Evolutionary conservation across 2,888 invertebrate genomes (phyloP).

Genomic region (Melolontha melolontha): DNA sequence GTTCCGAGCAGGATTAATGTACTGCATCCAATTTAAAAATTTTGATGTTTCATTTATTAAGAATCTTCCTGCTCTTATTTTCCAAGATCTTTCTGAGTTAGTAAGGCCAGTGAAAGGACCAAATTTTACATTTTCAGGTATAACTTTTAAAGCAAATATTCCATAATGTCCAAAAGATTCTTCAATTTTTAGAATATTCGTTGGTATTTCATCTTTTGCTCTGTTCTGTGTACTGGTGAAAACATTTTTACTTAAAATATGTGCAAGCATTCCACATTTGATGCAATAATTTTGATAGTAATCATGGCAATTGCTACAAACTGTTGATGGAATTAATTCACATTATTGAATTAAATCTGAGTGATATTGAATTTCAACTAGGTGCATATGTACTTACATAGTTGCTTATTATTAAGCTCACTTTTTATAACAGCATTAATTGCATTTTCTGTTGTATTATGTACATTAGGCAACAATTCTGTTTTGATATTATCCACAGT

Average conservation of each 20-base stretch:
- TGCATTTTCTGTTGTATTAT: too few species aligned
- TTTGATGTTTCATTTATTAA: constrained; percentile 66
- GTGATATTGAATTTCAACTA: too few species aligned
- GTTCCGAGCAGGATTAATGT: constrained; percentile 68
- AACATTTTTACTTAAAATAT: constrained; percentile 1
- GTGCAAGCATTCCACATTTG: constrained; percentile 12
- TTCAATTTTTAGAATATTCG: constrained; percentile 46
- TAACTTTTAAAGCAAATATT: constrained; percentile 48
- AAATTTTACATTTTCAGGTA: constrained; percentile 50
- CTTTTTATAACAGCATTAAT: too few species aligned
- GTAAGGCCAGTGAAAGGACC: constrained; percentile 53
- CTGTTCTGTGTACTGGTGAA: constrained; percentile 21
- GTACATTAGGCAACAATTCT: too few species aligned
- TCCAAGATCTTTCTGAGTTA: constrained; percentile 15
- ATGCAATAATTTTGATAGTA: constrained; percentile 20
- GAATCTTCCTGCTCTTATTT: constrained; percentile 47
- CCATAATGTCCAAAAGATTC: constrained; percentile 52
- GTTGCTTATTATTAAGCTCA: too few species aligned
- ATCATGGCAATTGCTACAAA: constrained; percentile 13
- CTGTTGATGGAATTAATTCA: background rate
- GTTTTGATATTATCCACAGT: too few species aligned
- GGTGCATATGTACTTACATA: too few species aligned
- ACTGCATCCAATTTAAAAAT: constrained; percentile 70
- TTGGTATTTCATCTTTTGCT: constrained; percentile 51
- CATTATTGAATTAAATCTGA: too few species aligned